Conservation (phyloP, 2,888 invertebrate species). For the Mythimna loreyi region DNA sequence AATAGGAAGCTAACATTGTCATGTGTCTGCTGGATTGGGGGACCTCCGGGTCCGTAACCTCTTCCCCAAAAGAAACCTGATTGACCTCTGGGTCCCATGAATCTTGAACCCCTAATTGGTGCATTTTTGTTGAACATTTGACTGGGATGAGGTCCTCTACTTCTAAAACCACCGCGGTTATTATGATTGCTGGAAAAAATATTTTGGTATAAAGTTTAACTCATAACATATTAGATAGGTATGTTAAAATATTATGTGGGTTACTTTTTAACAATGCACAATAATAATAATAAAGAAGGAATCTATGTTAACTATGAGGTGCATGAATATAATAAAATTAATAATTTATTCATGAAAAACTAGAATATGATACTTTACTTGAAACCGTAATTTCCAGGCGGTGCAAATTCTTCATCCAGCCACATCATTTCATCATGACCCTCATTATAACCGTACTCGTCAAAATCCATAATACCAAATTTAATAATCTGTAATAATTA, state of each 20-base stretch:
- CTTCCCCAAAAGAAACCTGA: constrained; percentile 60
- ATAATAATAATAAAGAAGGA: too few relatives aligned
- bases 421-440: constrained; percentile 8
- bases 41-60: constrained; percentile 73
- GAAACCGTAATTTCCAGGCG: not conserved
- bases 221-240: too few relatives aligned
- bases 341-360: not conserved
- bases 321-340: not conserved
- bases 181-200: constrained; percentile 21
- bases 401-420: not conserved
- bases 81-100: not conserved
- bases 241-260: too few relatives aligned
- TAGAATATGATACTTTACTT: constrained; percentile 19
- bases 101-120: constrained; percentile 31
- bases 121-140: not conserved
- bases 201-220: too few relatives aligned
- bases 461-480: constrained; percentile 17
- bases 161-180: not conserved
- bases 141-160: constrained; percentile 9
- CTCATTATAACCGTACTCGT: not conserved
- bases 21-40: constrained; percentile 51
- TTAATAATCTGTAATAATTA: too few relatives aligned
- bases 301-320: too few relatives aligned
- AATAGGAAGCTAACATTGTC: constrained; percentile 68
- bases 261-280: too few relatives aligned